Conservation (phyloP, 2,113 vertebrate genomes). For the Leucoraja erinaceus region DNA sequence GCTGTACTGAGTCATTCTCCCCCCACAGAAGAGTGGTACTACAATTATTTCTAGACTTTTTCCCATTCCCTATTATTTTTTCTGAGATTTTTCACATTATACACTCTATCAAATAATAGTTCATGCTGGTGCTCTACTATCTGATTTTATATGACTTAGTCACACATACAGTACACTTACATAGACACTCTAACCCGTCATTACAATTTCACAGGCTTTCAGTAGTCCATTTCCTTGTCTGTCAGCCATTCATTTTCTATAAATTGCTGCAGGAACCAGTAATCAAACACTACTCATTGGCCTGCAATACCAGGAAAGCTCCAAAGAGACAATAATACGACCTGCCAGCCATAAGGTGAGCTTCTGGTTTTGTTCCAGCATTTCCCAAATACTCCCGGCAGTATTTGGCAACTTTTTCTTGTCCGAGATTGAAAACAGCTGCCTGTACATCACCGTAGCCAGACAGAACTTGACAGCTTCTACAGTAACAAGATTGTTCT, state of each 20-base stretch:
- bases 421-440: neutral
- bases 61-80: slow-evolving; percentile 20
- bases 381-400: slow-evolving; percentile 22
- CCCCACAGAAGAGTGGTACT: slow-evolving; percentile 12
- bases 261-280: slow-evolving; percentile 43
- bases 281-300: slow-evolving; percentile 43
- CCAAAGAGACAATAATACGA: slow-evolving; percentile 39
- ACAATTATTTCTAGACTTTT: slow-evolving; percentile 29
- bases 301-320: slow-evolving; percentile 39
- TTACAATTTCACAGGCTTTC: slow-evolving; percentile 44
- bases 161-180: slow-evolving; percentile 27
- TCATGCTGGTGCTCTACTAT: slow-evolving; percentile 6
- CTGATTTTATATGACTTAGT: slow-evolving; percentile 31
- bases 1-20: neutral
- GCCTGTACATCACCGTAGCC: slow-evolving; percentile 4
- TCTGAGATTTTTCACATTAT: slow-evolving; percentile 22
- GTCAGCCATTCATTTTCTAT: slow-evolving; percentile 42
- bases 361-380: slow-evolving; percentile 19
- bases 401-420: neutral
- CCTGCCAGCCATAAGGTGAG: slow-evolving; percentile 30
- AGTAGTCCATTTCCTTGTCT: slow-evolving; percentile 44
- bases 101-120: slow-evolving; percentile 36
- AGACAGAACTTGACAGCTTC: neutral
- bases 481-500: slow-evolving; percentile 28
- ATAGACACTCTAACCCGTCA: slow-evolving; percentile 42